phyloP scores from a whole-genome alignment of 2,797 vertebrate species.

The Steatocranus sp. region DNA sequence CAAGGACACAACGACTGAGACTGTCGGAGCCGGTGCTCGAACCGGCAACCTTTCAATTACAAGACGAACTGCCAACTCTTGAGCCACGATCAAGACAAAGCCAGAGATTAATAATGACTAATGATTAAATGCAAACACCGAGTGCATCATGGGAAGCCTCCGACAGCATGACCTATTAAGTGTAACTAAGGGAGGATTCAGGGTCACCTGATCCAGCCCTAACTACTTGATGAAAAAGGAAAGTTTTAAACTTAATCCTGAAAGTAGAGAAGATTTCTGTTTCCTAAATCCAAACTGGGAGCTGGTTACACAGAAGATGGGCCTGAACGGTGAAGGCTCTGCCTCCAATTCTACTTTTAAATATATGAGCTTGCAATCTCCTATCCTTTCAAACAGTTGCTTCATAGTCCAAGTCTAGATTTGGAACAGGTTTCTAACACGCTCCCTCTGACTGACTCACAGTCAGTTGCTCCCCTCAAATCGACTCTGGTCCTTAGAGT shows the following conservation, averaged over 20 bases:
- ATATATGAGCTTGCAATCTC: neutral
- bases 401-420: neutral
- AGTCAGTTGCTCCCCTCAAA: neutral
- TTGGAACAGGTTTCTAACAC: neutral
- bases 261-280: neutral
- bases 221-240: neutral
- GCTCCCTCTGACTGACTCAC: fast-evolving
- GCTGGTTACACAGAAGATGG: neutral
- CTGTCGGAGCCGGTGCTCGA: no score
- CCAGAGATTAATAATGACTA: neutral
- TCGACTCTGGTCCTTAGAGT: neutral
- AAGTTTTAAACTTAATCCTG: neutral
- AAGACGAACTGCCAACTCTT: no score
- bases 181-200: neutral
- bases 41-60: no score
- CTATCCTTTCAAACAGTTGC: fast-evolving
- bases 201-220: neutral
- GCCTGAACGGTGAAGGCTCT: neutral
- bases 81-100: neutral
- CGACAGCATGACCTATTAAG: neutral
- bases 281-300: neutral
- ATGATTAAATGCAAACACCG: neutral
- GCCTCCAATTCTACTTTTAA: neutral
- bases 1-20: no score
- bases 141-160: neutral